phyloP scores from a whole-genome alignment of 1,140 invertebrate species.

The Drosophila ironensis region DNA sequence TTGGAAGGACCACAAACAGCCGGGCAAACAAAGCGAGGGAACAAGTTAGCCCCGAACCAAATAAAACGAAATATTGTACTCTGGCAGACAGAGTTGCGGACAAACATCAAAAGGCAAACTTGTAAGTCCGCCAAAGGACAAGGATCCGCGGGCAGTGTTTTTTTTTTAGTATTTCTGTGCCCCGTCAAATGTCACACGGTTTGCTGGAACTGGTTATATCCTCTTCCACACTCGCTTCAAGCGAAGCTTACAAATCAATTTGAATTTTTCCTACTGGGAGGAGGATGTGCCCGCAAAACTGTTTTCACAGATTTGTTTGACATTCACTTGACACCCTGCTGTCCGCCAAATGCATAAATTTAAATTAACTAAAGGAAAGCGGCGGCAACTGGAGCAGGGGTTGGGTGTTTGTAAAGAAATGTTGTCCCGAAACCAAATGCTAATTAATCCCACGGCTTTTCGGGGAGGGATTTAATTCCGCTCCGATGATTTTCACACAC shows the following conservation, averaged over 20 bases:
- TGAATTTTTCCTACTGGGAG: constrained; percentile 31
- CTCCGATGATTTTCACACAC: constrained; percentile 67
- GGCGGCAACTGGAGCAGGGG: not conserved
- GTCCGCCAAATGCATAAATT: constrained; percentile 44
- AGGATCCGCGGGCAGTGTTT: constrained; percentile 1
- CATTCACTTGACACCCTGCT: constrained; percentile 62
- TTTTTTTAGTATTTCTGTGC: not conserved
- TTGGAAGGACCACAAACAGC: constrained; percentile 30
- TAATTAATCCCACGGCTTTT: constrained; percentile 67
- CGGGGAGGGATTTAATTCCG: constrained; percentile 52
- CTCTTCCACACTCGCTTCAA: constrained; percentile 9
- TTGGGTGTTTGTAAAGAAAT: not conserved
- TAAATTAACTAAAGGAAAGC: constrained; percentile 21
- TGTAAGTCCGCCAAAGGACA: constrained; percentile 47
- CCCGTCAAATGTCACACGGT: constrained; percentile 38
- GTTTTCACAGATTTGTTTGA: constrained; percentile 67
- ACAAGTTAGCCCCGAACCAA: constrained; percentile 52
- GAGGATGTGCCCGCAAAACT: constrained; percentile 12
- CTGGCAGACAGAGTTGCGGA: constrained; percentile 22
- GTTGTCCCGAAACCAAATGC: constrained; percentile 62
- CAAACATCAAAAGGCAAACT: constrained; percentile 53
- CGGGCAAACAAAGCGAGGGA: constrained; percentile 43
- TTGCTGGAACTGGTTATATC: constrained; percentile 39
- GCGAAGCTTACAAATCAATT: constrained; percentile 60
- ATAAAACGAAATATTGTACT: constrained; percentile 19